Percentiles rank a stretch among this genome's conserved stretches.
These are phyloP conservation scores for Ploceus nigricollis DNA, from an alignment of 2,113 vertebrate species.

Conservation along the genomic window DNA sequence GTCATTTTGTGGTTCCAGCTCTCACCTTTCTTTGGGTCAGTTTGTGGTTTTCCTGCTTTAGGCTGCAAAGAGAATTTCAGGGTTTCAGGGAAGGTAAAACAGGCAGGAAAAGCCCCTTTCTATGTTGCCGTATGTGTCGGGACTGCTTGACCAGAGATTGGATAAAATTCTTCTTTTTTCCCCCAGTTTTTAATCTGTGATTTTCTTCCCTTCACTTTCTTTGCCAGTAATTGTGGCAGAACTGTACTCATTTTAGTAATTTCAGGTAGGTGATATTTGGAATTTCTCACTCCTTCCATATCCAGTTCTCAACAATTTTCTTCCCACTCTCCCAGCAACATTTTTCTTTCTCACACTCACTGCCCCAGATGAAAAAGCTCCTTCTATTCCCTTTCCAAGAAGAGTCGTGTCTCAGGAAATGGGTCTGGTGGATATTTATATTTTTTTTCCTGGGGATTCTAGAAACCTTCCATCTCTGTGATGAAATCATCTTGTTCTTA, in stretches of 20 bases:
- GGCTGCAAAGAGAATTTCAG: not conserved
- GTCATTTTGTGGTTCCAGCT: not conserved
- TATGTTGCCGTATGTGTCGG: accelerated
- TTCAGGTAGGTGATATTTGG: not conserved
- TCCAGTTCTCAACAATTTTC: not conserved
- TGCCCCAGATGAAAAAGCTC: not conserved
- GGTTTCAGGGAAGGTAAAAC: too few species aligned
- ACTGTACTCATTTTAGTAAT: not conserved
- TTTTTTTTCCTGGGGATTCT: not conserved
- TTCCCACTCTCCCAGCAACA: not conserved
- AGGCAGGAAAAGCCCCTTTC: not conserved
- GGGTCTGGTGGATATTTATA: not conserved
- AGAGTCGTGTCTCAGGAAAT: not conserved
- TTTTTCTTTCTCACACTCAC: not conserved
- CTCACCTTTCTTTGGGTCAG: not conserved
- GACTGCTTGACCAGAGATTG: not conserved
- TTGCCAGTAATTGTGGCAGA: not conserved
- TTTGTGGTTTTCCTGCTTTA: not conserved
- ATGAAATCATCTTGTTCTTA: not conserved
- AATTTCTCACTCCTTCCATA: not conserved
- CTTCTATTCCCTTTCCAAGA: not conserved
- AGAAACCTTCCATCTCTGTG: not conserved
- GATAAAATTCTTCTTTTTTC: not conserved
- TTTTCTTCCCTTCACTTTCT: not conserved
- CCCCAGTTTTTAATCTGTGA: not conserved